These are phyloP conservation scores for Pentalonia nigronervosa DNA, from an alignment of 1,140 invertebrate genomes.

Conservation along the genomic window DNA sequence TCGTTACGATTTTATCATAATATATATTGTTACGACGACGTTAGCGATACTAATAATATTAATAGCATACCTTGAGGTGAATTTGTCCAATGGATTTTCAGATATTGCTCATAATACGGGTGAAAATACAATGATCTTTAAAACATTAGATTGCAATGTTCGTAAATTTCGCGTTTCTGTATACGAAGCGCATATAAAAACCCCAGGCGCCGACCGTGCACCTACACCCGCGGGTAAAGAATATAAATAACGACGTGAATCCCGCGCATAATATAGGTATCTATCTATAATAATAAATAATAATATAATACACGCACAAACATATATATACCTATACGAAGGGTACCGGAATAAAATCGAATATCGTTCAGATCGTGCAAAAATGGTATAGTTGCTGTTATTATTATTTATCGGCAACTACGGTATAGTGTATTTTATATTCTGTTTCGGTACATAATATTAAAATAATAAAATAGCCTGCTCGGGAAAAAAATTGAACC, in stretches of 20 bases:
- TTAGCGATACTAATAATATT: background rate
- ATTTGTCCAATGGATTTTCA: background rate
- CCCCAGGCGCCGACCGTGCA: background rate
- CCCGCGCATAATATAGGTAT: background rate
- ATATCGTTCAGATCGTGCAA: constrained; percentile 14
- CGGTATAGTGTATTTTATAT: background rate
- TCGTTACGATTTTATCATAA: background rate
- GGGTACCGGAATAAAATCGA: background rate
- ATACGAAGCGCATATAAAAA: background rate
- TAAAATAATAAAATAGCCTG: background rate
- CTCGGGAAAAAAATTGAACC: background rate
- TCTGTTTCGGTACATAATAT: background rate
- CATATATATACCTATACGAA: background rate
- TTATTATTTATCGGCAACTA: constrained; percentile 6
- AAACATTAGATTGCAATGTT: background rate
- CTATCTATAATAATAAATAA: constrained; percentile 15
- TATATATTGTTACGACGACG: background rate
- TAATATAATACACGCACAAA: background rate
- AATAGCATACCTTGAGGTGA: background rate
- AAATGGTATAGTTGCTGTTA: background rate
- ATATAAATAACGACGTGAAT: background rate
- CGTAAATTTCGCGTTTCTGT: background rate
- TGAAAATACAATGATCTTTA: background rate
- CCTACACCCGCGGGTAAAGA: background rate
- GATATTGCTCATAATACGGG: background rate